These are phyloP conservation scores for Lypha dubia DNA, from an alignment of 2,888 invertebrate species.

Conservation along the genomic window DNA sequence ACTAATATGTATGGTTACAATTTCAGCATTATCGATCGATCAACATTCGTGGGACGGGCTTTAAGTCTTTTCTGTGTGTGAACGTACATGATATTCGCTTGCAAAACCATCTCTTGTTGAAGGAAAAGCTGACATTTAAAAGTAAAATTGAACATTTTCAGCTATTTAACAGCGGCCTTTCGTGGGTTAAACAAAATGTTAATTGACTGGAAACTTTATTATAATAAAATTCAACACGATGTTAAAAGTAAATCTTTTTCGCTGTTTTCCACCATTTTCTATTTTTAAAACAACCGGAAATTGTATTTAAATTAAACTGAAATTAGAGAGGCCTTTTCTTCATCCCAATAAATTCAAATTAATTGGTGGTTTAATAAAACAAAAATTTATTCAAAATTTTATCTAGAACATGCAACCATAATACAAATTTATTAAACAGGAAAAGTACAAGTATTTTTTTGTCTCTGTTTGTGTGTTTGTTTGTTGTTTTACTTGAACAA, in stretches of 20 bases:
- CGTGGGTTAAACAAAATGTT: not conserved
- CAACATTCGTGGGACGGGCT: too few species aligned
- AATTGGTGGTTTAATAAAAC: slow-evolving; percentile 38
- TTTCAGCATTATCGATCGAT: too few species aligned
- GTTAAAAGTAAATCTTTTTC: not conserved
- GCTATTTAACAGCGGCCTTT: not conserved
- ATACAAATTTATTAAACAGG: slow-evolving; percentile 2
- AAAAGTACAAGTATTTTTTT: not conserved
- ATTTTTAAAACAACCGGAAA: not conserved
- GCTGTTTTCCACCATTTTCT: not conserved
- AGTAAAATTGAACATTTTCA: not conserved
- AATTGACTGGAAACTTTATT: not conserved
- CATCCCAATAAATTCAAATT: slow-evolving; percentile 7
- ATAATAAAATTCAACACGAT: not conserved
- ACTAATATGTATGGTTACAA: too few species aligned
- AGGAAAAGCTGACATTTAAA: too few species aligned
- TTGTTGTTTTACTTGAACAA: not conserved
- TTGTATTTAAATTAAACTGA: slow-evolving; percentile 13
- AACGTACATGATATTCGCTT: too few species aligned
- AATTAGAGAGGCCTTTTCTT: slow-evolving; percentile 19
- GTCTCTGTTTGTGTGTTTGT: not conserved
- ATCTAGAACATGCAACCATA: not conserved
- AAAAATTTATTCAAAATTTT: not conserved
- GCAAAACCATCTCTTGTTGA: too few species aligned
- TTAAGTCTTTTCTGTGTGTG: too few species aligned